Percentiles rank a stretch among this genome's conserved stretches.
Conservation (phyloP, 2,888 invertebrate species). For the Falcaria lacertinaria region DNA sequence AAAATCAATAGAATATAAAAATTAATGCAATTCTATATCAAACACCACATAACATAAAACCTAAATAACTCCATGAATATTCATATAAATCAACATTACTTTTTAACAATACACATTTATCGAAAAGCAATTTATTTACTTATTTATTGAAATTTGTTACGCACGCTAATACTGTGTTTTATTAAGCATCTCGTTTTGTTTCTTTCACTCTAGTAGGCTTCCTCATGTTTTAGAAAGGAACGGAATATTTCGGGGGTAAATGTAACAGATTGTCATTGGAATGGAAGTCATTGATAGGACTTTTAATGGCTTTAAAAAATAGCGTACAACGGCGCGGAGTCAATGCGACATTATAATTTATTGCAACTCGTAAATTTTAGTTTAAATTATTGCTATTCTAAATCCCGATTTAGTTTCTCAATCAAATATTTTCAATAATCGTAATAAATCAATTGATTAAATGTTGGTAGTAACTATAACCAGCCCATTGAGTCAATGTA, state of each 20-base stretch:
- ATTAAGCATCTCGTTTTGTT: slow-evolving; percentile 47
- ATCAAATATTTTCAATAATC: slow-evolving; percentile 59
- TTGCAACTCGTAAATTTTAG: slow-evolving; percentile 69
- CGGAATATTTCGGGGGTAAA: slow-evolving; percentile 32
- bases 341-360: slow-evolving; percentile 66
- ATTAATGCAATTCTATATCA: slow-evolving; percentile 38
- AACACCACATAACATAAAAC: slow-evolving; percentile 41
- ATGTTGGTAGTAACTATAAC: slow-evolving; percentile 21
- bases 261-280: slow-evolving; percentile 59
- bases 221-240: slow-evolving; percentile 46
- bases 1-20: slow-evolving; percentile 38
- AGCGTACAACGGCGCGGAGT: slow-evolving; percentile 65
- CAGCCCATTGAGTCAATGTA: too few relatives aligned
- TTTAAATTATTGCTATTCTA: slow-evolving; percentile 70
- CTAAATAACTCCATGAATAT: slow-evolving; percentile 69
- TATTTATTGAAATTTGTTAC: slow-evolving; percentile 77
- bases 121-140: slow-evolving; percentile 74
- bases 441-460: slow-evolving; percentile 58
- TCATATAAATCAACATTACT: slow-evolving; percentile 76
- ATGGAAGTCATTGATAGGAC: slow-evolving; percentile 69
- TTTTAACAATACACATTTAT: slow-evolving; percentile 69
- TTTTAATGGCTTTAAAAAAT: slow-evolving; percentile 77
- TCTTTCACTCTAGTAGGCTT: slow-evolving; percentile 19
- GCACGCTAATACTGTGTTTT: slow-evolving; percentile 54
- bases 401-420: slow-evolving; percentile 55